These are phyloP conservation scores for Pilophorus perplexus DNA, from an alignment of 2,888 invertebrate species.

Conservation along the genomic window DNA sequence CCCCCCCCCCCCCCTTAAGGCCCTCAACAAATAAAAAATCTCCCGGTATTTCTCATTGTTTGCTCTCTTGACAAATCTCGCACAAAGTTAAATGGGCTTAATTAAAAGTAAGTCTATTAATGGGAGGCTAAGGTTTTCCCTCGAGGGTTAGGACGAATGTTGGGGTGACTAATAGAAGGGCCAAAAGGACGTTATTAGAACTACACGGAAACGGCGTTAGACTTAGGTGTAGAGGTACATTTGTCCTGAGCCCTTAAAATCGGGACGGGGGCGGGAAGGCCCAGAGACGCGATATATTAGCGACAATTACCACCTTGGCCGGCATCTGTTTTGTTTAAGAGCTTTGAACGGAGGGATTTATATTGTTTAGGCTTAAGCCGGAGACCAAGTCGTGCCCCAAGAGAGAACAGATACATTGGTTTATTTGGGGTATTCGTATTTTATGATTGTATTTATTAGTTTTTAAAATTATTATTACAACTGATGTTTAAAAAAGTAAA, in stretches of 20 bases:
- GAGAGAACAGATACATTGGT: too few species aligned
- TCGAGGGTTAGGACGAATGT: slow-evolving; percentile 4
- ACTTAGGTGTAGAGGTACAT: slow-evolving; percentile 28
- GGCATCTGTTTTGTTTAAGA: slow-evolving; percentile 34
- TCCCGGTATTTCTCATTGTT: slow-evolving; percentile 24
- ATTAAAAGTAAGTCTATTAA: slow-evolving; percentile 35
- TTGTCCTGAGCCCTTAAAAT: slow-evolving; percentile 19
- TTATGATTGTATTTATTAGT: too few species aligned
- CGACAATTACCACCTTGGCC: slow-evolving; percentile 26
- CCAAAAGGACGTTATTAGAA: slow-evolving; percentile 35
- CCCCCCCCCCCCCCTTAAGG: too few species aligned
- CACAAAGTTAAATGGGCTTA: slow-evolving; percentile 25
- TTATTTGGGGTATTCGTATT: too few species aligned
- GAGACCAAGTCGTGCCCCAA: too few species aligned
- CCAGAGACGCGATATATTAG: slow-evolving; percentile 21
- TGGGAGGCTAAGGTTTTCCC: background rate
- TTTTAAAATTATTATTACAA: too few species aligned
- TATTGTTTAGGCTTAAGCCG: slow-evolving; percentile 28
- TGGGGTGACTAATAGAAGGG: slow-evolving; percentile 23
- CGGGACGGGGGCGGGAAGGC: too few species aligned
- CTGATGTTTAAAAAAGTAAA: too few species aligned
- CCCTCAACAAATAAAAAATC: slow-evolving; percentile 19
- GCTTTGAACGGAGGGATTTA: slow-evolving; percentile 28
- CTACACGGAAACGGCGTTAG: slow-evolving; percentile 39
- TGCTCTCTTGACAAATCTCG: slow-evolving; percentile 31